Evolutionary conservation across 2,797 vertebrate species (phyloP).

Genomic region (Podargus strigoides): DNA sequence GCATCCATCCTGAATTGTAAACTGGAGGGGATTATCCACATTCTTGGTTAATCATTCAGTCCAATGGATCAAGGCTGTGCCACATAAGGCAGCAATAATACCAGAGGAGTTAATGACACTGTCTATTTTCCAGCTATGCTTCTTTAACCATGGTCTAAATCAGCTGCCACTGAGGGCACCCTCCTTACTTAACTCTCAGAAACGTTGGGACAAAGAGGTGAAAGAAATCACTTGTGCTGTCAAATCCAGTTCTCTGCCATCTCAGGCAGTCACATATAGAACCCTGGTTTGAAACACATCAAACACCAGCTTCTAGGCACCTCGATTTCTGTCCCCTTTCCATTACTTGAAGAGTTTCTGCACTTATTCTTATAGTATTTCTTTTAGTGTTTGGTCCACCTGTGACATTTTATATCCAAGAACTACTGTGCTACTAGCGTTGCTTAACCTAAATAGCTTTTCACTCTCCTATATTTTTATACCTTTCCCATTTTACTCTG

Average conservation of each 20-base stretch:
- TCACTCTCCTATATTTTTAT: not conserved
- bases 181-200: not conserved
- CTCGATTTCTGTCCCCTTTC: not conserved
- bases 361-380: not conserved
- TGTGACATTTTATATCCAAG: slow-evolving; percentile 19
- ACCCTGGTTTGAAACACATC: not conserved
- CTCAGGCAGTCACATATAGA: not conserved
- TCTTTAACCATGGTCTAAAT: not conserved
- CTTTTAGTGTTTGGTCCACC: not conserved
- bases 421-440: not conserved
- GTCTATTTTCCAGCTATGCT: not conserved
- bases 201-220: not conserved
- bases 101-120: not conserved
- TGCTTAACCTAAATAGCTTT: slow-evolving; percentile 36
- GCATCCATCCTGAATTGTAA: not conserved
- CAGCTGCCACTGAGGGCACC: not conserved
- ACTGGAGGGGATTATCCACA: not conserved
- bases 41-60: not conserved
- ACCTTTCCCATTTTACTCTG: not conserved
- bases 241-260: not conserved
- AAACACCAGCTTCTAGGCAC: not conserved
- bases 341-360: not conserved
- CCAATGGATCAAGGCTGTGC: not conserved
- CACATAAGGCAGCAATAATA: not conserved
- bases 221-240: not conserved